Conservation (phyloP, 2,888 invertebrate species). For the Rhorus exstirpatorius region DNA sequence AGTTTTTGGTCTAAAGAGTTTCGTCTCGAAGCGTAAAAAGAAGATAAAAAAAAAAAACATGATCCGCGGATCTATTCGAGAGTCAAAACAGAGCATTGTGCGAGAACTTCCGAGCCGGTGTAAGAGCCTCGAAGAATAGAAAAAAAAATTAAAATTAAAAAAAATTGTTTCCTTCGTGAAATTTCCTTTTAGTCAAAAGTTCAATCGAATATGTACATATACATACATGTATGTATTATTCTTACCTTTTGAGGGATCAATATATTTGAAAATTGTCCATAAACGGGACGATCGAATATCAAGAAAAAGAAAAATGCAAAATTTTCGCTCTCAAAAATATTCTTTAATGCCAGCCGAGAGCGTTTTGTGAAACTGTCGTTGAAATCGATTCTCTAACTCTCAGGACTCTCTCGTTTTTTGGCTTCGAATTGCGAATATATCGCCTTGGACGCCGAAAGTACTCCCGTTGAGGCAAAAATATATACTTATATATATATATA, state of each 20-base stretch:
- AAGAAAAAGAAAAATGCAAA: constrained; percentile 7
- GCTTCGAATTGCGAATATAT: constrained; percentile 28
- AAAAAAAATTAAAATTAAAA: constrained; percentile 1
- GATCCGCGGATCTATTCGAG: constrained; percentile 70
- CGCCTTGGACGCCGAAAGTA: constrained; percentile 62
- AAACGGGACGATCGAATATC: not conserved
- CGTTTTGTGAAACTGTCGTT: constrained; percentile 33
- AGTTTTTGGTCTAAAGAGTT: constrained; percentile 76
- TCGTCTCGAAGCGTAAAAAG: constrained; percentile 67
- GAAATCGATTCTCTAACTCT: constrained; percentile 20
- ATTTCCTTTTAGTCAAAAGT: constrained; percentile 29
- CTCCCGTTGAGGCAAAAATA: constrained; percentile 19
- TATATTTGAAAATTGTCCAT: not conserved
- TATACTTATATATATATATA: too few relatives aligned
- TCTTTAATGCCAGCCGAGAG: constrained; percentile 24
- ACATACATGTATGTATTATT: not conserved
- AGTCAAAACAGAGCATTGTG: constrained; percentile 51
- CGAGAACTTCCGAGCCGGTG: constrained; percentile 70
- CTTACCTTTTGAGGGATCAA: constrained; percentile 23
- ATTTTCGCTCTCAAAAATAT: constrained; percentile 12
- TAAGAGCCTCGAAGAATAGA: constrained; percentile 56
- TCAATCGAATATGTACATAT: constrained; percentile 22
- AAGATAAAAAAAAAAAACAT: constrained; percentile 37
- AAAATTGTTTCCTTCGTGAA: constrained; percentile 41
- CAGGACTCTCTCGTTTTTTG: not conserved